phyloP scores from a whole-genome alignment of 2,113 vertebrate species.

The Oncorhynchus kisutch region DNA sequence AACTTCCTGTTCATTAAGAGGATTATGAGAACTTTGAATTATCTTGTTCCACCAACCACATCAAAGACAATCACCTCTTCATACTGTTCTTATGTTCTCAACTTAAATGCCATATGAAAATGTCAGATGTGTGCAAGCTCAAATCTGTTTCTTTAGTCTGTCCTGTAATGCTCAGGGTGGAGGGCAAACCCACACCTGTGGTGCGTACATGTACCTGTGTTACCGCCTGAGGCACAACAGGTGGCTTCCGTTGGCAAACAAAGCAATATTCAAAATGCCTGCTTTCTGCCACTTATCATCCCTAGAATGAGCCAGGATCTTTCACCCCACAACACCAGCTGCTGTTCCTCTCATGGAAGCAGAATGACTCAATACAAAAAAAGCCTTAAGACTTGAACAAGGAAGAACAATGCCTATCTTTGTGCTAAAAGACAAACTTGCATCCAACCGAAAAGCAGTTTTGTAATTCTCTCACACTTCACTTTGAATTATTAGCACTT shows the following conservation, averaged over 20 bases:
- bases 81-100: background rate
- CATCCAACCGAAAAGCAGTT: background rate
- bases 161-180: background rate
- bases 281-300: background rate
- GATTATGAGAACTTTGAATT: slow-evolving; percentile 13
- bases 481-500: slow-evolving; percentile 47
- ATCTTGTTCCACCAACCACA: slow-evolving; percentile 6
- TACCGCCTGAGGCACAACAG: background rate
- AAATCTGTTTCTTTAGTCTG: slow-evolving; percentile 15
- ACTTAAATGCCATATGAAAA: slow-evolving; percentile 1
- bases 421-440: background rate
- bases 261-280: background rate
- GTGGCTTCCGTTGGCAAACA: slow-evolving; percentile 7
- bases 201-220: background rate
- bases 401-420: background rate
- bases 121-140: slow-evolving; percentile 15
- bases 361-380: background rate
- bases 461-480: slow-evolving; percentile 43
- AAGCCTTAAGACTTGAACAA: background rate
- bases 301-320: background rate
- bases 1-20: slow-evolving; percentile 10
- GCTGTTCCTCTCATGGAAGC: background rate
- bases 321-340: background rate
- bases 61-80: background rate
- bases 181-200: background rate